Evolutionary conservation across 30 jellyfish, hydroid and myxozoan species (phyloP), one percentile per base, ranked within the genome.

Genomic region (Turritopsis dohrnii): DNA sequence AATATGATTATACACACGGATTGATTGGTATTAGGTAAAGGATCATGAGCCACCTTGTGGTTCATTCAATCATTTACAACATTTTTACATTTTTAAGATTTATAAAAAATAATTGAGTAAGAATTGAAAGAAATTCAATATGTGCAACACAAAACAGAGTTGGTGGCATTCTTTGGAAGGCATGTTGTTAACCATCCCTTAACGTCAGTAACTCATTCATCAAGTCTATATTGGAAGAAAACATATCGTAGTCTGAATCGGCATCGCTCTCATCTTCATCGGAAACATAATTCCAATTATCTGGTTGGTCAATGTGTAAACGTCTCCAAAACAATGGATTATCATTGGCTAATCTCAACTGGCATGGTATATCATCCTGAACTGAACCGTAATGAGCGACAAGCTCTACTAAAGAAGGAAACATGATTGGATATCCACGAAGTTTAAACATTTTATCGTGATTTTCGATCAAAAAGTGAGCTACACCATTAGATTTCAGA

Each of bases 301-400:
- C 86, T 1, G 79, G 31, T 29, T 41, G 79, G 54, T 80, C 82
- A 25, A 31, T 19, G 23, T 16, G 17, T 41, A 30, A 74, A 41
- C 54, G 66, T 29, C 73, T 74, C 21, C 26, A 29, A 65, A 83
- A 75, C 29, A 86, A 72, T 8, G 95, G 92, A 65, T 92, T 85
- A 81, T 88, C 90, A 80, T 75, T 52, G 52, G 92, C 83, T 72
- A 92, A 83, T 84, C 94, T 71, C 92, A 92, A 86, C 65, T 72
- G 81, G 31, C 92, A 88, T 0, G 98, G 96, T 17, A 92, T 82
- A 9, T 92, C 98, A 21, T 84, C 92, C 76, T 84, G 86, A 41
- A 84, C 74, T 21, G 96, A 82, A 80, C 96, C 95, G 31, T 92
- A 92, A 71, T 76, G 86, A 13, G 96, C 96, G 17, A 92, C 95